phyloP scores from a whole-genome alignment of 2,888 invertebrate genomes.

The Synergus itoensis region DNA sequence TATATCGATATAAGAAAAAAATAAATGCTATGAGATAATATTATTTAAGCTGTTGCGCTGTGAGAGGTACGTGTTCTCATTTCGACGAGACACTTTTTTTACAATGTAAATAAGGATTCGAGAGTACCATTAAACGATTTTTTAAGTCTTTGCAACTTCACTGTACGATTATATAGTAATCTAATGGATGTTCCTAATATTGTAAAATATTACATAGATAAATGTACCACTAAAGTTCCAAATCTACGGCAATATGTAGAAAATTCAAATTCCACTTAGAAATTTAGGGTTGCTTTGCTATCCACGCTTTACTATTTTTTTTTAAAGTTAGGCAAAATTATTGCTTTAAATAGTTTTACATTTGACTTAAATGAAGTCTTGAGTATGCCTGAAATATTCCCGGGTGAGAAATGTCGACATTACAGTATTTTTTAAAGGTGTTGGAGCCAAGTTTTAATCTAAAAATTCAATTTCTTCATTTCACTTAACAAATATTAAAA shows the following conservation, averaged over 20 bases:
- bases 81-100: slow-evolving; percentile 63
- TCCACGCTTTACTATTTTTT: slow-evolving; percentile 17
- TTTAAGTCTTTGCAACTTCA: slow-evolving; percentile 52
- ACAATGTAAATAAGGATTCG: slow-evolving; percentile 69
- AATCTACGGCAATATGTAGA: slow-evolving; percentile 29
- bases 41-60: slow-evolving; percentile 48
- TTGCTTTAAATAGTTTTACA: slow-evolving; percentile 2
- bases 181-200: slow-evolving; percentile 71
- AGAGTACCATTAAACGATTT: slow-evolving; percentile 46
- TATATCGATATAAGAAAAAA: slow-evolving; percentile 18
- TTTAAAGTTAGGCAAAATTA: slow-evolving; percentile 11
- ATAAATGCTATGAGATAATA: slow-evolving; percentile 16
- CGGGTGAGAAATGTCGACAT: not conserved
- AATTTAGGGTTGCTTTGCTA: slow-evolving; percentile 3
- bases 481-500: too few species aligned
- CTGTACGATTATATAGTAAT: slow-evolving; percentile 63
- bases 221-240: slow-evolving; percentile 47
- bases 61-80: slow-evolving; percentile 54
- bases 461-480: too few species aligned
- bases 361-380: not conserved
- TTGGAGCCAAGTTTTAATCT: too few species aligned
- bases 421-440: slow-evolving; percentile 32
- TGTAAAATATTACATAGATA: slow-evolving; percentile 53
- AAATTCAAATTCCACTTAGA: not conserved
- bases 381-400: slow-evolving; percentile 14